Evolutionary conservation across 2,797 vertebrate species (phyloP).

Genomic region (Labroides dimidiatus): DNA sequence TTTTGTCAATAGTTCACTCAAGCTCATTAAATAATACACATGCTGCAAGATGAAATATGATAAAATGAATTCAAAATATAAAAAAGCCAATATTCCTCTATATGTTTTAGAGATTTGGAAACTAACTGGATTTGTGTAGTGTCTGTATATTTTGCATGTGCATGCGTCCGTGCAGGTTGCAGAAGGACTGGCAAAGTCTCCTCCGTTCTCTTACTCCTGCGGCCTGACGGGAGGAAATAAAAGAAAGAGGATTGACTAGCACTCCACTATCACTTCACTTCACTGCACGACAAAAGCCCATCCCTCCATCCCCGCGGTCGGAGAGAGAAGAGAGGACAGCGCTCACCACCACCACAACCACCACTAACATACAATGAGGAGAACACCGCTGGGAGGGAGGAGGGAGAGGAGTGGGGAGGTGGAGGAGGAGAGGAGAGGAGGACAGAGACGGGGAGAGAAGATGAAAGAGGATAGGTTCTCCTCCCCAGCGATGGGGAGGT

Average conservation of each 20-base stretch:
- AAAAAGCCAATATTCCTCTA: constrained; percentile 1
- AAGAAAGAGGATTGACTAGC: constrained; percentile 62
- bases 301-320: constrained; percentile 76
- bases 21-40: not conserved
- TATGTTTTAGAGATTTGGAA: not conserved
- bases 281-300: constrained; percentile 79
- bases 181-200: constrained; percentile 83
- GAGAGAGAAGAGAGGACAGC: constrained; percentile 80
- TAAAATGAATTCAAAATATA: not conserved
- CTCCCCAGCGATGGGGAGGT: constrained; percentile 73
- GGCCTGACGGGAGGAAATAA: constrained; percentile 63
- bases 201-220: constrained; percentile 77
- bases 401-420: constrained; percentile 20
- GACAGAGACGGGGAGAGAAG: not conserved
- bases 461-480: constrained; percentile 44
- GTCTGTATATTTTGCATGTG: not conserved
- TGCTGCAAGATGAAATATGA: not conserved
- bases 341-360: constrained; percentile 86
- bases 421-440: not conserved
- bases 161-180: constrained; percentile 78
- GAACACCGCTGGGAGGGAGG: constrained; percentile 71
- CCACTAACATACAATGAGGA: constrained; percentile 84
- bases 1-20: not conserved
- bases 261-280: constrained; percentile 81
- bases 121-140: constrained; percentile 7